Conservation (phyloP, 2,113 vertebrate genomes). For the Pandion haliaetus region DNA sequence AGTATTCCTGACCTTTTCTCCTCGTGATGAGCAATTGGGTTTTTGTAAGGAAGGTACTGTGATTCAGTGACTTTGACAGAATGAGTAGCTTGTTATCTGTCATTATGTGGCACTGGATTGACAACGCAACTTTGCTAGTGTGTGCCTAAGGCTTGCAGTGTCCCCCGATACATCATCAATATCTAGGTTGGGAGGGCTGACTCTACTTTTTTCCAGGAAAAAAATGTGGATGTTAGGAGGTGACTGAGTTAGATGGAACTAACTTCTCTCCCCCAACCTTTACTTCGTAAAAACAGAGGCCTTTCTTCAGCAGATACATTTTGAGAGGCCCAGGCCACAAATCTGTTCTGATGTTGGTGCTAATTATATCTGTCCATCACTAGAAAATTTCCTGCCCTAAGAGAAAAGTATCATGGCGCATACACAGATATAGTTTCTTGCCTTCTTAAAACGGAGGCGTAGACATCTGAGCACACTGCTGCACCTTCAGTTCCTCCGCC, state of each 20-base stretch:
- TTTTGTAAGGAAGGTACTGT: background rate
- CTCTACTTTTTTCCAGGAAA: background rate
- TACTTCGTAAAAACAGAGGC: background rate
- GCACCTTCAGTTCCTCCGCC: background rate
- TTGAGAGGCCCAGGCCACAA: background rate
- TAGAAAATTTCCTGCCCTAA: background rate
- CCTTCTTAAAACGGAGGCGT: background rate
- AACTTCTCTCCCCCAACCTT: background rate
- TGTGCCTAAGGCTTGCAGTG: background rate
- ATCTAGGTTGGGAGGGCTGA: background rate
- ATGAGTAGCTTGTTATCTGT: background rate
- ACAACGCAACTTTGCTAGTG: background rate
- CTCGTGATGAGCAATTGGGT: background rate
- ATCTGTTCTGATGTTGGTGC: background rate
- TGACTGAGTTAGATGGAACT: background rate
- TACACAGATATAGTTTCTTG: background rate
- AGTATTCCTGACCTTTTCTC: background rate
- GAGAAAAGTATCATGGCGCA: background rate
- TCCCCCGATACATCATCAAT: background rate
- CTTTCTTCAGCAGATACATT: background rate
- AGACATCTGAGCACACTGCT: background rate
- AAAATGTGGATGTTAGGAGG: background rate
- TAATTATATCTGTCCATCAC: background rate
- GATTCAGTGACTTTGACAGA: background rate
- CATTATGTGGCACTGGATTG: rapidly evolving